These are phyloP conservation scores for Trachelus stipa DNA, from an alignment of 2,888 invertebrate genomes.

Conservation along the genomic window DNA sequence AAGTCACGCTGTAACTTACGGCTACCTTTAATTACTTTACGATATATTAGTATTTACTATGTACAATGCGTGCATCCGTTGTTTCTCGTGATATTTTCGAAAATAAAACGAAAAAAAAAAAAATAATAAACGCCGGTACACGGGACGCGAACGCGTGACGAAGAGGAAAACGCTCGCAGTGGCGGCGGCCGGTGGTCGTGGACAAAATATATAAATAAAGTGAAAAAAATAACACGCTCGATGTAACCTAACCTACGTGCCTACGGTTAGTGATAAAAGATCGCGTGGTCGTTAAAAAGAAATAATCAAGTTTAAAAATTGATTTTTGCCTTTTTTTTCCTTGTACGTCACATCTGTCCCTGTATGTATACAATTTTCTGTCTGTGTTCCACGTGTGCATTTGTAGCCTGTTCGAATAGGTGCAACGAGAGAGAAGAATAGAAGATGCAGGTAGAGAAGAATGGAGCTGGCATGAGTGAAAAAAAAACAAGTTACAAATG, in stretches of 20 bases:
- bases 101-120: conserved; percentile 17
- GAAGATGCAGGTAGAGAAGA: background rate
- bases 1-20: conserved; percentile 20
- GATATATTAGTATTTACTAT: conserved; percentile 61
- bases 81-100: conserved; percentile 37
- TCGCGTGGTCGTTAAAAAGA: background rate
- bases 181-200: background rate
- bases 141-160: background rate
- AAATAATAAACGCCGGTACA: conserved; percentile 13
- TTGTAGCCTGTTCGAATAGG: conserved; percentile 22
- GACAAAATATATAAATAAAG: background rate
- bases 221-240: background rate
- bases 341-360: conserved; percentile 9
- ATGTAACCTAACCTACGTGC: background rate
- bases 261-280: background rate
- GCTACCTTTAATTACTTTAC: conserved; percentile 54
- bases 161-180: background rate
- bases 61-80: conserved; percentile 54
- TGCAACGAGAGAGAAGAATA: background rate
- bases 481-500: conserved; percentile 40
- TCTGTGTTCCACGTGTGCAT: conserved; percentile 26
- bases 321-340: background rate
- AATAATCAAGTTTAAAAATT: background rate
- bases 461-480: conserved; percentile 24
- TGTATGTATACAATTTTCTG: conserved; percentile 11